A percentile compares a stretch with the other conserved stretches of the same genome.
These are phyloP conservation scores for Phenganax marumi DNA, from an alignment of 92 coral and sea anemone genomes.

Conservation along the genomic window DNA sequence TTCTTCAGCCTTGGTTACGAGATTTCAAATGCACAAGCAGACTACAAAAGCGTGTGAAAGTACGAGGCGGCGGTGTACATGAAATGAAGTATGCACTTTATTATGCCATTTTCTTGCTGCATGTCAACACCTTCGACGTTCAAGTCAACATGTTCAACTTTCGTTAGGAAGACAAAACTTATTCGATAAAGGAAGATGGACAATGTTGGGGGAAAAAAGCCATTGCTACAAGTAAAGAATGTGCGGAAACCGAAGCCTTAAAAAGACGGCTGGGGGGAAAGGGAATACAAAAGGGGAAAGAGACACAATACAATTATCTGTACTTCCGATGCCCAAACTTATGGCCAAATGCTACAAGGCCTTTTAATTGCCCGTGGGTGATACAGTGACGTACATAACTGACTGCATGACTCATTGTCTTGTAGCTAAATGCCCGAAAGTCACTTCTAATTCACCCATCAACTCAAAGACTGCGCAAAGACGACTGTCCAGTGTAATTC, in stretches of 20 bases:
- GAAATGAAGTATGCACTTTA: background rate
- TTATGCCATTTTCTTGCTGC: background rate
- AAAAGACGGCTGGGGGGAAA: background rate
- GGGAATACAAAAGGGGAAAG: background rate
- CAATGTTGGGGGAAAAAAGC: background rate
- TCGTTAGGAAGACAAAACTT: background rate
- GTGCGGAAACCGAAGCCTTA: background rate
- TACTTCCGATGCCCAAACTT: background rate
- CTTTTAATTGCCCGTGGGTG: background rate
- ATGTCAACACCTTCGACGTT: constrained; percentile 1
- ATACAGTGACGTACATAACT: background rate
- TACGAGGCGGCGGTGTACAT: background rate
- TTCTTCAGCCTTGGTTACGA: background rate
- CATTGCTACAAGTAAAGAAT: background rate
- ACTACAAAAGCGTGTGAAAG: too few species aligned
- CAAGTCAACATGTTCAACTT: background rate
- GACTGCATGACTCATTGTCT: background rate
- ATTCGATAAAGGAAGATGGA: background rate
- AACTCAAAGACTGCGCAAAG: background rate
- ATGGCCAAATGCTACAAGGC: background rate
- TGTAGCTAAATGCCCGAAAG: background rate
- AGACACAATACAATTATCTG: background rate
- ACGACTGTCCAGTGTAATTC: background rate
- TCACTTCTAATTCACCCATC: background rate
- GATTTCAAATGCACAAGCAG: too few species aligned